Conservation (phyloP, 2,888 invertebrate genomes). For the Nymphalis urticae region DNA sequence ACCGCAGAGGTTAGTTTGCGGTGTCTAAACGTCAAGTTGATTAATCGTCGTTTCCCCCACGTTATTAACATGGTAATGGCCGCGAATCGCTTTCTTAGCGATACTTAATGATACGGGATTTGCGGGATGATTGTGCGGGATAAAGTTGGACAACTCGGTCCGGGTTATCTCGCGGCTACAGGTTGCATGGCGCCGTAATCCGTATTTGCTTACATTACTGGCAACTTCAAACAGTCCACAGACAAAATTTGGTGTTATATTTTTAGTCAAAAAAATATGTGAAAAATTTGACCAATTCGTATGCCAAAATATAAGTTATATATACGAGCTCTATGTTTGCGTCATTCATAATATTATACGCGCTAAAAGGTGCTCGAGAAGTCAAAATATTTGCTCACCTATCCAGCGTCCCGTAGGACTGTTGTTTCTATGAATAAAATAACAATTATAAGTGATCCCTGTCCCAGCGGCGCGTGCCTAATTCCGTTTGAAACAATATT, state of each 20-base stretch:
- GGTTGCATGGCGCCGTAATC: conserved; percentile 44
- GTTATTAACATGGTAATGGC: conserved; percentile 81
- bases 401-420: conserved; percentile 69
- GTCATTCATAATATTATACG: conserved; percentile 48
- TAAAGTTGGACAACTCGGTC: conserved; percentile 47
- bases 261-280: background rate
- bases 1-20: conserved; percentile 63
- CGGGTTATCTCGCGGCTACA: conserved; percentile 63
- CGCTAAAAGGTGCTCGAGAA: conserved; percentile 72
- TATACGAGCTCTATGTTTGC: conserved; percentile 21
- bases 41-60: conserved; percentile 76
- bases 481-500: conserved; percentile 81
- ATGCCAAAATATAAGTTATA: background rate
- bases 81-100: conserved; percentile 79
- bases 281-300: no score
- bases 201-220: conserved; percentile 28
- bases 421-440: conserved; percentile 83
- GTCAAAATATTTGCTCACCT: conserved; percentile 78
- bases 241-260: background rate
- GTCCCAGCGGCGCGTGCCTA: conserved; percentile 72
- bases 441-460: conserved; percentile 81
- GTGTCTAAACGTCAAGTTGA: conserved; percentile 72
- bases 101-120: conserved; percentile 80
- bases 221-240: background rate
- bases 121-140: conserved; percentile 71